These are phyloP conservation scores for Leptinotarsa peninsularis DNA, from an alignment of 2,888 invertebrate genomes.

Conservation along the genomic window DNA sequence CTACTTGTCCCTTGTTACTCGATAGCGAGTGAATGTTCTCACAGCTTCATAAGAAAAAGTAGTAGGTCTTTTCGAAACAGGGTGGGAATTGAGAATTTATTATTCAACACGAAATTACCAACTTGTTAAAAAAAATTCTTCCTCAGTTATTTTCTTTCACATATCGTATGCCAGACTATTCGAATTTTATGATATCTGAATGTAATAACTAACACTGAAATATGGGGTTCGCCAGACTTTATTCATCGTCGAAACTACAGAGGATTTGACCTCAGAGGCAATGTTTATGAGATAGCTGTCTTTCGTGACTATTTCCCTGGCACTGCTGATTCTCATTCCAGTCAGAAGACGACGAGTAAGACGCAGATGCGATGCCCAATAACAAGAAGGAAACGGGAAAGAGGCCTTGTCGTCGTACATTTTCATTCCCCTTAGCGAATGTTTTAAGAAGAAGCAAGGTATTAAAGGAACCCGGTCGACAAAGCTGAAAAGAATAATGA, in stretches of 20 bases:
- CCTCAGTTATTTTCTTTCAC: too few species aligned
- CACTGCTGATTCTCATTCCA: conserved; percentile 62
- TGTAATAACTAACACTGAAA: not conserved
- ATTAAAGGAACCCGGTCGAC: conserved; percentile 64
- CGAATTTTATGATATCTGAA: too few species aligned
- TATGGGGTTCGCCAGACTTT: not conserved
- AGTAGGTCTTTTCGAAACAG: too few species aligned
- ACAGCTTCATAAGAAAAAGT: too few species aligned
- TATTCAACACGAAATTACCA: too few species aligned
- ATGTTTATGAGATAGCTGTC: conserved; percentile 35
- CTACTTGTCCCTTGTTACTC: too few species aligned
- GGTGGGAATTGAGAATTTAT: too few species aligned
- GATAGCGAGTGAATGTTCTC: too few species aligned
- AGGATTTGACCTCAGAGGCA: conserved; percentile 22
- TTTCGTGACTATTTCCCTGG: conserved; percentile 33
- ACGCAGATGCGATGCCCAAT: conserved; percentile 62
- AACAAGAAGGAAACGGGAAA: conserved; percentile 45
- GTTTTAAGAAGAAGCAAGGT: conserved; percentile 65
- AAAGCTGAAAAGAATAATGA: conserved; percentile 68
- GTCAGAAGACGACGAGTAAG: conserved; percentile 60
- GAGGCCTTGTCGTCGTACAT: conserved; percentile 57
- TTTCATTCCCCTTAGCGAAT: conserved; percentile 64
- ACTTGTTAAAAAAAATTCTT: too few species aligned
- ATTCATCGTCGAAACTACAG: conserved; percentile 1
- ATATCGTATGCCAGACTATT: too few species aligned